Evolutionary conservation across 2,888 invertebrate genomes (phyloP).

Genomic region (Zaprionus lineosus): DNA sequence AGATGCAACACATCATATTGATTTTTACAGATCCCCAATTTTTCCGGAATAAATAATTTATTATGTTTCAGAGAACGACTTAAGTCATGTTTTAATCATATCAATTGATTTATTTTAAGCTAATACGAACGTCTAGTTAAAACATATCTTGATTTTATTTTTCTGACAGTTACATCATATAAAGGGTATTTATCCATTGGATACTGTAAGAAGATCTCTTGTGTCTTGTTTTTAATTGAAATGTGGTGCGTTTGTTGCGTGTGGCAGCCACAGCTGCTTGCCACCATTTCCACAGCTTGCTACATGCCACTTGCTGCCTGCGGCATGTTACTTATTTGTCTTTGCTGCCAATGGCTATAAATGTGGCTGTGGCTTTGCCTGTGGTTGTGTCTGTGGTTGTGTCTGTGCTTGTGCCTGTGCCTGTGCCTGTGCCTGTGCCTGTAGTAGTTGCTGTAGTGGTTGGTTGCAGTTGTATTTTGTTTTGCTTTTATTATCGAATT

Average conservation of each 20-base stretch:
- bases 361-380: neutral
- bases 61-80: too few relatives aligned
- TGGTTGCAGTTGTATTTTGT: too few relatives aligned
- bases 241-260: conserved; percentile 83
- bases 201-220: neutral
- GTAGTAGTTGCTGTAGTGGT: too few relatives aligned
- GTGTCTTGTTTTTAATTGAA: conserved; percentile 59
- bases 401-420: neutral
- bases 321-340: conserved; percentile 35
- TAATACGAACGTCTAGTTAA: too few relatives aligned
- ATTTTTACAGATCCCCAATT: too few relatives aligned
- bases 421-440: neutral
- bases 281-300: conserved; percentile 52
- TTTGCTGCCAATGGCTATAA: conserved; percentile 1
- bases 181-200: conserved; percentile 12
- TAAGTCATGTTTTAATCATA: too few relatives aligned
- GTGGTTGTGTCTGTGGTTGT: too few relatives aligned
- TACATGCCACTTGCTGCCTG: conserved; percentile 20
- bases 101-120: too few relatives aligned
- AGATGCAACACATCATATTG: too few relatives aligned
- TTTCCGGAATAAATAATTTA: too few relatives aligned
- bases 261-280: conserved; percentile 80
- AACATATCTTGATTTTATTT: too few relatives aligned
- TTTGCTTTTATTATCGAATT: neutral
- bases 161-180: too few relatives aligned